Evolutionary conservation across 2,113 vertebrate genomes (phyloP).

Genomic region (Vombatus ursinus): DNA sequence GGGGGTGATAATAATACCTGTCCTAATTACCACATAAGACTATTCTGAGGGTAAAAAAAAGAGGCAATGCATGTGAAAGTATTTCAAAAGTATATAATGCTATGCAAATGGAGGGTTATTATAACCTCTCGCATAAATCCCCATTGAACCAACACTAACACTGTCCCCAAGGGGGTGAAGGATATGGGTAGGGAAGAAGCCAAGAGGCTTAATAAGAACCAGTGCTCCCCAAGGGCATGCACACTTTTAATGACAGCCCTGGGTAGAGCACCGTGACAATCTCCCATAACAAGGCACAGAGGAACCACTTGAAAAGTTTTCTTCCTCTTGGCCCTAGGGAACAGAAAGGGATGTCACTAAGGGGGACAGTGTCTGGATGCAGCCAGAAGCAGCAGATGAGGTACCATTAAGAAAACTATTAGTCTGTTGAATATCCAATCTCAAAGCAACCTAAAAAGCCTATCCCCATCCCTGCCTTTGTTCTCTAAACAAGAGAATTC

Average conservation of each 20-base stretch:
- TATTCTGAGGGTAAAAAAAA: neutral
- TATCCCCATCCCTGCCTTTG: neutral
- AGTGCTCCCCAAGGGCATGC: constrained; percentile 26
- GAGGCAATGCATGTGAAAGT: neutral
- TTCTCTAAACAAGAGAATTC: neutral
- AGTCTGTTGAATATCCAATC: neutral
- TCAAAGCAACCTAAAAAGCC: neutral
- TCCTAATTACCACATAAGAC: neutral
- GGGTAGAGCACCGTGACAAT: constrained; percentile 14
- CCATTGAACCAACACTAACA: neutral
- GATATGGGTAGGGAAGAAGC: neutral
- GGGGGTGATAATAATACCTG: neutral
- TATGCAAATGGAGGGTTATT: neutral
- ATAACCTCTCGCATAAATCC: neutral
- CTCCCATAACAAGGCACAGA: constrained; percentile 62
- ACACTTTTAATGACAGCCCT: constrained; percentile 64
- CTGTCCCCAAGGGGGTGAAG: neutral
- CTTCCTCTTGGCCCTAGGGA: constrained; percentile 5
- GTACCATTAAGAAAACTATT: neutral
- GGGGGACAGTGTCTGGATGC: neutral
- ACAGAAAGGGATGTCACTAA: neutral
- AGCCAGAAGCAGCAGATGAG: neutral
- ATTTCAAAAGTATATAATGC: neutral
- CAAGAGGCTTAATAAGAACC: neutral
- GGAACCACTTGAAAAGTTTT: constrained; percentile 74